These are phyloP conservation scores for Pelagia noctiluca DNA, from an alignment of 30 jellyfish, hydroid and myxozoan genomes.

Conservation along the genomic window DNA sequence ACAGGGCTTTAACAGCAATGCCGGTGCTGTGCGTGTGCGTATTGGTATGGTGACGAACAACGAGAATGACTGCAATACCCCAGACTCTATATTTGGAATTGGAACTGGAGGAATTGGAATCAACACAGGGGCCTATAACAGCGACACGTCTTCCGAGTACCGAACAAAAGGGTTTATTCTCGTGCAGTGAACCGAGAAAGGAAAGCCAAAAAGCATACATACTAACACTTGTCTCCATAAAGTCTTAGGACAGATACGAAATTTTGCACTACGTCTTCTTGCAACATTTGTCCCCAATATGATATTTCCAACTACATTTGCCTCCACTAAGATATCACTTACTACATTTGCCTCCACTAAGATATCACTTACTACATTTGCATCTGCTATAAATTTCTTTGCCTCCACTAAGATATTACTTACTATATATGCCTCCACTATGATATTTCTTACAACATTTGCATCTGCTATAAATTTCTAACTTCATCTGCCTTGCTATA, in stretches of 20 bases:
- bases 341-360: too few relatives aligned
- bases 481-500: too few relatives aligned
- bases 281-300: too few relatives aligned
- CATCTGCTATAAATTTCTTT: too few relatives aligned
- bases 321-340: too few relatives aligned
- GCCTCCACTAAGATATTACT: too few relatives aligned
- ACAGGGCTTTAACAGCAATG: slow-evolving; percentile 35
- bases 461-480: too few relatives aligned
- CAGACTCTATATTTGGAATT: not conserved
- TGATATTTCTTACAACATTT: too few relatives aligned
- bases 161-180: not conserved
- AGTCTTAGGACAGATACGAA: slow-evolving; percentile 30
- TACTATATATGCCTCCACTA: too few relatives aligned
- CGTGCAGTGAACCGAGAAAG: not conserved
- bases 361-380: too few relatives aligned
- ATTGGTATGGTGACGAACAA: not conserved
- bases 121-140: not conserved
- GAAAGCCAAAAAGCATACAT: not conserved
- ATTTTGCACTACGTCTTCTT: too few relatives aligned
- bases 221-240: slow-evolving; percentile 37
- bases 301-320: too few relatives aligned
- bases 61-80: not conserved
- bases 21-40: not conserved
- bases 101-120: not conserved
- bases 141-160: not conserved